phyloP scores from a whole-genome alignment of 1,140 invertebrate genomes.

The Drosophila sp. region DNA sequence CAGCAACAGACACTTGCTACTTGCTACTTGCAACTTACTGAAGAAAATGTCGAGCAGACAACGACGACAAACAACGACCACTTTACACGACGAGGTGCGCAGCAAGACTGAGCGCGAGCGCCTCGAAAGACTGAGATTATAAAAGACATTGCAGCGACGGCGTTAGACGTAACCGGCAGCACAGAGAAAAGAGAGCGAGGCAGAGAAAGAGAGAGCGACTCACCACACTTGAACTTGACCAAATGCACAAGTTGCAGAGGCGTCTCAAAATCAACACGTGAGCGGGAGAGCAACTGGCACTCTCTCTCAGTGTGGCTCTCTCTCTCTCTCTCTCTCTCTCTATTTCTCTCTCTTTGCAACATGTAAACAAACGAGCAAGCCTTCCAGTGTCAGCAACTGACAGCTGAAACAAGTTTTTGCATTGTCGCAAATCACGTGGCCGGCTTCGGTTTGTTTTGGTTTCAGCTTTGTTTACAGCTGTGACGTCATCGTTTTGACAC shows the following conservation, averaged over 20 bases:
- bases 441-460: slow-evolving; percentile 80
- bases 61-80: slow-evolving; percentile 38
- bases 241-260: slow-evolving; percentile 83
- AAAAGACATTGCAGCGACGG: slow-evolving; percentile 34
- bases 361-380: slow-evolving; percentile 63
- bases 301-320: no score
- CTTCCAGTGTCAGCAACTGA: slow-evolving; percentile 54
- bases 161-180: slow-evolving; percentile 46
- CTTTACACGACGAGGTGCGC: slow-evolving; percentile 79
- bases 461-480: slow-evolving; percentile 70
- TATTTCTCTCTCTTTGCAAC: slow-evolving; percentile 20
- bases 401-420: slow-evolving; percentile 68
- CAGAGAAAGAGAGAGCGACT: slow-evolving; percentile 44
- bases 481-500: slow-evolving; percentile 76
- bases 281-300: slow-evolving; percentile 28
- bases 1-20: background rate
- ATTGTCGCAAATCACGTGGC: slow-evolving; percentile 65
- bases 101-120: slow-evolving; percentile 77
- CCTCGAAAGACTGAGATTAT: slow-evolving; percentile 54
- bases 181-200: slow-evolving; percentile 13
- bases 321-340: slow-evolving; percentile 9
- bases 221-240: slow-evolving; percentile 83
- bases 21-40: slow-evolving; percentile 45
- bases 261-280: slow-evolving; percentile 35
- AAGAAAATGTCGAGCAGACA: slow-evolving; percentile 36